Base-by-base conservation (phyloP, 2,113 vertebrate genomes). In the Clarias magur region DNA sequence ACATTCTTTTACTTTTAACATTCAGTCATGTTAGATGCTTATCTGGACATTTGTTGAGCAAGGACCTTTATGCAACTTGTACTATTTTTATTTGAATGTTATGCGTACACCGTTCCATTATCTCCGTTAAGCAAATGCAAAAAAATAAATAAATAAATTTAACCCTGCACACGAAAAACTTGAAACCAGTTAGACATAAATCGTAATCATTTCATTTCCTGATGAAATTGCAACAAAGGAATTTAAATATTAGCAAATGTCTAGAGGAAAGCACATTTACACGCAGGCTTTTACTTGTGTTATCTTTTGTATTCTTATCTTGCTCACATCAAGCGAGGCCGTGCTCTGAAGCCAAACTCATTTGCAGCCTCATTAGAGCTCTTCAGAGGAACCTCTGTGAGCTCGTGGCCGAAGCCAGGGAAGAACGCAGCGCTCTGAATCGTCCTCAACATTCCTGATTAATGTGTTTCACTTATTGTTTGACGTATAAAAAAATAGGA, bases 311-410 rank as follows among this genome's bases (percentile, higher is more conserved):
- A 80, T 73, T 78, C 57, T 83, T 88, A 81, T 76, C 57, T 60
- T 65, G 57, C 83, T 42, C n/a, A 56, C 80, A 86, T 87, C 83
- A 88, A 72, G 88, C 16, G 25, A 63, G 57, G 42, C 82, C 63
- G 54, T 86, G 81, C 59, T 67, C 63, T 87, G 76, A 81, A 62
- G 89, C 59, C 85, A 86, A 89, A 87, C 82, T 88, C 68, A 87
- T 90, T 89, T 87, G 68, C 86, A 65, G 89, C 92, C 92, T 93
- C 6, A 90, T 88, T 86, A 56, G 70, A 10, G 65, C 80, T 79
- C 56, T 84, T 79, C 34, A 90, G 84, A 11, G 75, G 79, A 68
- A 4, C 68, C 30, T 75, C 89, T 88, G 84, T 76, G 48, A 56
- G 80, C 9, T 57, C 68, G 57, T 75, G 68, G 70, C 38, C 80